Evolutionary conservation across 2,888 invertebrate species (phyloP).

Genomic region (Cynaeus angustus): DNA sequence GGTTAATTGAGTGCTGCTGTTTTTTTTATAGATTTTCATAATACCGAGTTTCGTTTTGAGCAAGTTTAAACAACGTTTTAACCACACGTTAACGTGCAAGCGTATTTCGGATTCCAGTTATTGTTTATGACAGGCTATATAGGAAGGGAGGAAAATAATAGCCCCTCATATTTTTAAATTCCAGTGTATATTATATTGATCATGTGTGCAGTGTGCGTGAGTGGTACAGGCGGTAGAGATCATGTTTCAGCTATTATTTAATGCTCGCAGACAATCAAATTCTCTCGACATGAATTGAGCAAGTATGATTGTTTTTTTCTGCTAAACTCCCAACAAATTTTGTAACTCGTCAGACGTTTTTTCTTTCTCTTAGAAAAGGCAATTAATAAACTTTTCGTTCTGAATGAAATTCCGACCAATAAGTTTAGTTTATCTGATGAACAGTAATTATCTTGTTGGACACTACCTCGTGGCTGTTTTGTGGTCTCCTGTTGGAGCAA

Average conservation of each 20-base stretch:
- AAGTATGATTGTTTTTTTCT: conserved; percentile 35
- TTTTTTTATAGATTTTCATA: conserved; percentile 19
- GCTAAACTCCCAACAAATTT: conserved; percentile 24
- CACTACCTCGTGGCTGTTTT: neutral
- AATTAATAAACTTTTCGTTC: too few species aligned
- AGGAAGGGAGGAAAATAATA: conserved; percentile 61
- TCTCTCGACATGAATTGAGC: conserved; percentile 38
- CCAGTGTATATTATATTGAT: conserved; percentile 57
- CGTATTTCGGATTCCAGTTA: conserved; percentile 56
- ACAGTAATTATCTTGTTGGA: conserved; percentile 3
- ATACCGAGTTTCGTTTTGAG: conserved; percentile 35
- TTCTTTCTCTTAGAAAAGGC: neutral
- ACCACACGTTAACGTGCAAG: conserved; percentile 42
- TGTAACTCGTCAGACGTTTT: conserved; percentile 19
- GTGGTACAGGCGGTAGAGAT: conserved; percentile 49
- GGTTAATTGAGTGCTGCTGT: conserved; percentile 19
- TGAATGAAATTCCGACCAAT: too few species aligned
- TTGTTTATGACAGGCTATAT: conserved; percentile 61
- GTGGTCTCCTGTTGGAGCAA: conserved; percentile 3
- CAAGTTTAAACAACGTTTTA: conserved; percentile 40
- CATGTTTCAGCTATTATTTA: conserved; percentile 54
- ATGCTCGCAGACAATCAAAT: conserved; percentile 41
- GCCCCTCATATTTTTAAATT: conserved; percentile 62
- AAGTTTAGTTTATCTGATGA: neutral
- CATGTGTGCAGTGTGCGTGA: conserved; percentile 52